Conservation (phyloP, 53 echinoderm and acorn worm species). For the Mesocentrotus franciscanus region DNA sequence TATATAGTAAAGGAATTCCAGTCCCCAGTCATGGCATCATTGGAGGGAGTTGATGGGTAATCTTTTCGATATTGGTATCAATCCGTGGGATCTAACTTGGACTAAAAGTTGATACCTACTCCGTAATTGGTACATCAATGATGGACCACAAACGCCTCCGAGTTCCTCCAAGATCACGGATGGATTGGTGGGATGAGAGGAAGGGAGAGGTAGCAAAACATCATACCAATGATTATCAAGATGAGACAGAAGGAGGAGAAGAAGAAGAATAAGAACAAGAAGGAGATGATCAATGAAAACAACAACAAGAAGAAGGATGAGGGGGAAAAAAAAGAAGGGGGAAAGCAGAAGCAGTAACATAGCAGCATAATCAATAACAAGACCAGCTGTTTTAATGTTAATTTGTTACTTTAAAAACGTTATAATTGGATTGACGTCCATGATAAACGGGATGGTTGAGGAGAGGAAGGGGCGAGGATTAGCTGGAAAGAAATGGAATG, state of each 20-base stretch:
- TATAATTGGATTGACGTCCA: too few relatives aligned
- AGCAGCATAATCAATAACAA: neutral
- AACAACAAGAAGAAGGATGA: neutral
- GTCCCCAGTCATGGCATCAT: conserved; percentile 9
- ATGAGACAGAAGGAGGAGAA: neutral
- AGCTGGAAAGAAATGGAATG: neutral
- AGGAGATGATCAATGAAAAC: neutral
- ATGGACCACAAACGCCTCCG: conserved; percentile 56
- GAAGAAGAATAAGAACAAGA: neutral
- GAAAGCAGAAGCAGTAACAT: neutral
- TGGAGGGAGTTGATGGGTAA: conserved; percentile 10
- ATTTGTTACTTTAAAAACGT: too few relatives aligned
- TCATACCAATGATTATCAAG: neutral
- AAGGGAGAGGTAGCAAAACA: neutral
- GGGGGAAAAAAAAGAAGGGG: neutral
- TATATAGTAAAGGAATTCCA: neutral
- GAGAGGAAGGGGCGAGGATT: neutral
- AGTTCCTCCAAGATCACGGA: neutral
- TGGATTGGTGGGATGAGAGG: neutral
- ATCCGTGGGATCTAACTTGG: conserved; percentile 52
- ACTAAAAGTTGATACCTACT: conserved; percentile 60
- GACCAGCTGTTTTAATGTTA: too few relatives aligned
- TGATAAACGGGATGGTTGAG: too few relatives aligned
- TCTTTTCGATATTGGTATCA: conserved; percentile 61
- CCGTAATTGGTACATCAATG: conserved; percentile 66